Conservation (phyloP, 2,797 vertebrate species). For the Tiaroga cobitis region DNA sequence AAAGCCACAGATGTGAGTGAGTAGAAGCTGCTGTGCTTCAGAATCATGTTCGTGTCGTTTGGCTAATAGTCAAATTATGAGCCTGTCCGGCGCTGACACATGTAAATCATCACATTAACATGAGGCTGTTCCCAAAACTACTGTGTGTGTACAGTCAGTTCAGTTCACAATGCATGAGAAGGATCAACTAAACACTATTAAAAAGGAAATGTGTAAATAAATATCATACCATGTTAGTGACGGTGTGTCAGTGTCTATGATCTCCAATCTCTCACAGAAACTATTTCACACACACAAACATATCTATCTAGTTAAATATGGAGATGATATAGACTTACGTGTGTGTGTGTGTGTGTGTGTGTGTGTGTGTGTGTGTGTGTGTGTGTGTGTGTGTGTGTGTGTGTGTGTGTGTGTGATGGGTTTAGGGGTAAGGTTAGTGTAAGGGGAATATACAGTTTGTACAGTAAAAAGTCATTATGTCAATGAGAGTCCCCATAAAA, state of each 20-base stretch:
- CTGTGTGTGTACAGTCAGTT: neutral
- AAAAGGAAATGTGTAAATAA: neutral
- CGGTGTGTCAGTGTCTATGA: neutral
- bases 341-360: too few species aligned
- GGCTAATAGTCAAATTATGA: constrained; percentile 59
- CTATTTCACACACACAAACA: too few species aligned
- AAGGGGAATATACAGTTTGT: too few species aligned
- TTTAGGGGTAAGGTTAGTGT: too few species aligned
- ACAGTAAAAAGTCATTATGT: too few species aligned
- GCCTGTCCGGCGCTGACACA: constrained; percentile 25
- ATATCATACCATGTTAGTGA: neutral
- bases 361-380: too few species aligned
- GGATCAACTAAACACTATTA: neutral
- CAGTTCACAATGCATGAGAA: neutral
- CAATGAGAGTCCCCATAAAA: too few species aligned
- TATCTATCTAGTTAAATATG: too few species aligned
- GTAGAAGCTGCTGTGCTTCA: neutral
- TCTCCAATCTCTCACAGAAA: neutral
- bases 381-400: too few species aligned
- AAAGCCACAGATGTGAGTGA: neutral
- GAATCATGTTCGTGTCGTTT: constrained; percentile 27
- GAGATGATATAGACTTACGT: too few species aligned
- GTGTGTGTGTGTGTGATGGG: too few species aligned
- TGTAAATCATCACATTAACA: constrained; percentile 52
- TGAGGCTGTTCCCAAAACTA: neutral